Conservation (phyloP, 2,888 invertebrate genomes). For the Morpho achilles region DNA sequence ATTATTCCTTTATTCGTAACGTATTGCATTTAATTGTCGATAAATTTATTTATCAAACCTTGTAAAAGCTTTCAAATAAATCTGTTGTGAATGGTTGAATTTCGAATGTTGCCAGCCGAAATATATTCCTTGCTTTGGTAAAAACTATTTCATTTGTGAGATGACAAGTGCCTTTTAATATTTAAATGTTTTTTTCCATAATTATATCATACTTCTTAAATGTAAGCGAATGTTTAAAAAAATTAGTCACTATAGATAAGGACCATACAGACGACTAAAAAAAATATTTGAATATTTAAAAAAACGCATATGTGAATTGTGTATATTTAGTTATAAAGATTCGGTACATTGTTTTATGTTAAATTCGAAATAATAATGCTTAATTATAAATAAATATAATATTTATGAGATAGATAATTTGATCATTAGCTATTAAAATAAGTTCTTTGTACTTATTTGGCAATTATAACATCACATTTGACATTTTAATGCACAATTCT, state of each 20-base stretch:
- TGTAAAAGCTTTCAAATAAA: too few relatives aligned
- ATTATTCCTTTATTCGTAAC: conserved; percentile 11
- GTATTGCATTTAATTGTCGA: conserved; percentile 5
- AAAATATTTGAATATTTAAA: conserved; percentile 6
- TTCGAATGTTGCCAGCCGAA: conserved; percentile 6
- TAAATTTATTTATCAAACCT: background rate
- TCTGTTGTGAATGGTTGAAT: background rate
- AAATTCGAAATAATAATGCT: conserved; percentile 7
- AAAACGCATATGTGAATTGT: conserved; percentile 2
- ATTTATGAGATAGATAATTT: background rate
- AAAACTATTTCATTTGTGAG: conserved; percentile 13
- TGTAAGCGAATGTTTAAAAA: conserved; percentile 1
- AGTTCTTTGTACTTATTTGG: background rate
- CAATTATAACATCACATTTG: too few relatives aligned
- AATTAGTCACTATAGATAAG: conserved; percentile 12
- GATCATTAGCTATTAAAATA: background rate
- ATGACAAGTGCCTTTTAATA: conserved; percentile 24
- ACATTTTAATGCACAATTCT: too few relatives aligned
- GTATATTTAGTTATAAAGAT: conserved; percentile 4
- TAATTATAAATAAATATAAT: conserved; percentile 1
- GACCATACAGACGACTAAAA: conserved; percentile 3
- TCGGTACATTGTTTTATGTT: background rate
- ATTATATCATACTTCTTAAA: conserved; percentile 4
- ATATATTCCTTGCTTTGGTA: conserved; percentile 4
- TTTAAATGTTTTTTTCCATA: conserved; percentile 1